Evolutionary conservation across 2,888 invertebrate genomes (phyloP).

Genomic region (Calameuta idolon): DNA sequence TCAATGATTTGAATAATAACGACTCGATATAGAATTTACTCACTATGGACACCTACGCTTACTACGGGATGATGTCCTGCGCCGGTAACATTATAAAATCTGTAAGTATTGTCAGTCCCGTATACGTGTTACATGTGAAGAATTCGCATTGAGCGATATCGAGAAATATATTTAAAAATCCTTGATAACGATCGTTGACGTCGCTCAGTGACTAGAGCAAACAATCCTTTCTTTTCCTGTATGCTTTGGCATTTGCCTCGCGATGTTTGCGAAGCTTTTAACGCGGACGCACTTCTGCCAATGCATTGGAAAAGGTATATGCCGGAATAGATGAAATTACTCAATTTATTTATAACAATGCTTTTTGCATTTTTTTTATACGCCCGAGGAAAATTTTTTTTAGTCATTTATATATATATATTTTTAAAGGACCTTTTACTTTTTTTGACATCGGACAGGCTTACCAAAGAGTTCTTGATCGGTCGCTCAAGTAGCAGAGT

Average conservation of each 20-base stretch:
- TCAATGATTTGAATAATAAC: background rate
- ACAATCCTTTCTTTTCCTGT: constrained; percentile 6
- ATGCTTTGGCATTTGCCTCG: constrained; percentile 14
- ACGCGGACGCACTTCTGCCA: constrained; percentile 20
- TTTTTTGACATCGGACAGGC: background rate
- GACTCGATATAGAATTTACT: background rate
- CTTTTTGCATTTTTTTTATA: background rate
- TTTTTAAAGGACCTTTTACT: background rate
- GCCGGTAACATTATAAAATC: constrained; percentile 20
- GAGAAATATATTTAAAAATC: background rate
- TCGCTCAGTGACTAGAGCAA: background rate
- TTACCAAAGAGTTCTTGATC: too few species aligned
- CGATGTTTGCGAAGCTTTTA: constrained; percentile 36
- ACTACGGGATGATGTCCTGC: constrained; percentile 22
- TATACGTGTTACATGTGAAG: background rate
- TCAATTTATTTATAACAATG: background rate
- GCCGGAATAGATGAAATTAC: background rate
- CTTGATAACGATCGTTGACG: background rate
- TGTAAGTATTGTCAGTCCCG: background rate
- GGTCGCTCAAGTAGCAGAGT: background rate
- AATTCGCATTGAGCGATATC: background rate
- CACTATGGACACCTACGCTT: constrained; percentile 18
- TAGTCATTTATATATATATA: background rate
- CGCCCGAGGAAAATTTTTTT: background rate
- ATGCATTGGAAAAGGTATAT: constrained; percentile 11